Percentiles rank a stretch among this genome's conserved stretches.
phyloP scores from a whole-genome alignment of 1,140 invertebrate species.

The Platyura marginata region DNA sequence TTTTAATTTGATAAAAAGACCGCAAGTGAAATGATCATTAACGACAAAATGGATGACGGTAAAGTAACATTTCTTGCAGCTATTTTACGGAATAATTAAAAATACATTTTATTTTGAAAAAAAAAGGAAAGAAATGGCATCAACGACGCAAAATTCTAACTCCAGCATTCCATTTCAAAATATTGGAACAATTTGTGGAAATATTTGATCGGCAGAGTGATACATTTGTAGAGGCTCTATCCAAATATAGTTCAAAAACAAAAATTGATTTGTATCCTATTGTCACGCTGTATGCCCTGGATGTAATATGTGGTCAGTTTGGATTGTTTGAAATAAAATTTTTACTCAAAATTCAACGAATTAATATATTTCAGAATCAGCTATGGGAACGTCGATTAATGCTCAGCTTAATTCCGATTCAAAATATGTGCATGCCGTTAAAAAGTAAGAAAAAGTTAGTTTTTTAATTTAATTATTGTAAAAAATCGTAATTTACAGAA shows the following conservation, averaged over 20 bases:
- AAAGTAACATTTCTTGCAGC: no score
- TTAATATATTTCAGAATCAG: constrained; percentile 42
- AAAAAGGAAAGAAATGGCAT: constrained; percentile 49
- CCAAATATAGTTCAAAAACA: constrained; percentile 27
- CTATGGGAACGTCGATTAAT: constrained; percentile 62
- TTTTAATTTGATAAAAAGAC: no score
- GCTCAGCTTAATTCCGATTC: constrained; percentile 50
- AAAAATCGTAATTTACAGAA: no score
- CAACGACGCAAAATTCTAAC: no score
- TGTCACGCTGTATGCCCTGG: constrained; percentile 48
- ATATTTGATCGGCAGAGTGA: constrained; percentile 51
- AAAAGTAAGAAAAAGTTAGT: constrained; percentile 34
- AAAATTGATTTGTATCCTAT: constrained; percentile 32
- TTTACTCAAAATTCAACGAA: no score
- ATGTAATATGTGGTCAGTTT: constrained; percentile 60
- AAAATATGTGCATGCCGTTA: constrained; percentile 54
- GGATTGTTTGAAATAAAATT: neutral
- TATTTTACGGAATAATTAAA: no score
- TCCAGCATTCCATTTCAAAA: constrained; percentile 62
- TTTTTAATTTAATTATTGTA: no score
- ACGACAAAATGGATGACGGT: no score
- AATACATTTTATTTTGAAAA: no score
- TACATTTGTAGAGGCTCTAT: constrained; percentile 31
- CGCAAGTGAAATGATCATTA: no score
- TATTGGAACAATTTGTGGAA: no score